These are phyloP conservation scores for Agonum fuliginosum DNA, from an alignment of 2,888 invertebrate species.

Conservation along the genomic window DNA sequence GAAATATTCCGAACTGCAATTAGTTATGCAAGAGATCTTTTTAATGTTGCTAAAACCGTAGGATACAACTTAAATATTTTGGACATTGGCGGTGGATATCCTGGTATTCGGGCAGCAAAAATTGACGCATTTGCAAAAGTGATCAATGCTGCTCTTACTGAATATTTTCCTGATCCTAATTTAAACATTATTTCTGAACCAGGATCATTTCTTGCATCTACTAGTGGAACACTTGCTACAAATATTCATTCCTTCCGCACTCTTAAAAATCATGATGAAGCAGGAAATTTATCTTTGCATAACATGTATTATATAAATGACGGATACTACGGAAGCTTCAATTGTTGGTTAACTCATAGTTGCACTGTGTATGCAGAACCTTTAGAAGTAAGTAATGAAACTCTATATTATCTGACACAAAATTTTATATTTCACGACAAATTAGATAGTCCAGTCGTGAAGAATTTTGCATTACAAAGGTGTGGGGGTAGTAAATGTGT, in stretches of 20 bases:
- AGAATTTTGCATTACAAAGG: too few relatives aligned
- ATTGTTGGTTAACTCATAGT: conserved; percentile 66
- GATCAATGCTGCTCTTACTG: conserved; percentile 75
- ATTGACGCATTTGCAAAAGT: conserved; percentile 71
- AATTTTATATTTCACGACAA: too few relatives aligned
- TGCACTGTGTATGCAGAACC: not conserved
- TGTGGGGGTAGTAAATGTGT: too few relatives aligned
- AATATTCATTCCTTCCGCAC: conserved; percentile 72
- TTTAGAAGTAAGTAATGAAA: conserved; percentile 1
- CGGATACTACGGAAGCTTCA: conserved; percentile 79
- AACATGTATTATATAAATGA: conserved; percentile 79
- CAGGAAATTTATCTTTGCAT: conserved; percentile 61
- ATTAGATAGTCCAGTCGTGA: too few relatives aligned
- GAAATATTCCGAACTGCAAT: conserved; percentile 75
- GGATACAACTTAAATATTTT: conserved; percentile 74
- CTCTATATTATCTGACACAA: too few relatives aligned
- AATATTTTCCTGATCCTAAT: conserved; percentile 73
- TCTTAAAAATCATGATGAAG: conserved; percentile 65
- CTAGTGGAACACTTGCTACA: conserved; percentile 76
- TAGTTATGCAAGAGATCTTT: conserved; percentile 72
- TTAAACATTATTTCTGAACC: conserved; percentile 77
- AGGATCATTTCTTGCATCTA: conserved; percentile 78
- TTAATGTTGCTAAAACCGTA: conserved; percentile 72
- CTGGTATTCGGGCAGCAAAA: conserved; percentile 71
- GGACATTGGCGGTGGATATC: conserved; percentile 79